phyloP scores from a whole-genome alignment of 2,888 invertebrate species.

The Tholera decimalis region DNA sequence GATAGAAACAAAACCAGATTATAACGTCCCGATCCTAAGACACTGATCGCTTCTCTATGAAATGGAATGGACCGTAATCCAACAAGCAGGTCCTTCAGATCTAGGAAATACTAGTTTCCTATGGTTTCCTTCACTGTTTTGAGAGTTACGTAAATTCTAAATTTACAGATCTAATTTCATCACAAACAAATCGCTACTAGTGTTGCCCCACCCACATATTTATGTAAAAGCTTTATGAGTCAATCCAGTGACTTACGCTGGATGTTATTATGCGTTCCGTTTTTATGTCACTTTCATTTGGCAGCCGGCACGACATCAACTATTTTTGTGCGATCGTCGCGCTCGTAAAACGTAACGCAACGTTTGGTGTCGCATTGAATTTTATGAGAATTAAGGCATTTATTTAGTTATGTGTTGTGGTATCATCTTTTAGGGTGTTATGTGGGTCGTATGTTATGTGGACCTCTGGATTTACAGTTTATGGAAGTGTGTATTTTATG shows the following conservation, averaged over 20 bases:
- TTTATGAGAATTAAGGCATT: constrained; percentile 79
- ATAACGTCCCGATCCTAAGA: too few relatives aligned
- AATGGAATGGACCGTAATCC: too few relatives aligned
- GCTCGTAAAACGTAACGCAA: constrained; percentile 85
- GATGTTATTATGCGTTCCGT: constrained; percentile 86
- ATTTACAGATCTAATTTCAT: neutral
- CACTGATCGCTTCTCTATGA: too few relatives aligned
- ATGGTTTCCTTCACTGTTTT: too few relatives aligned
- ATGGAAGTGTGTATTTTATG: constrained; percentile 9
- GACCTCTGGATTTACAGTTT: constrained; percentile 36
- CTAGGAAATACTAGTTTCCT: too few relatives aligned
- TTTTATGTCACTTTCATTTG: constrained; percentile 84
- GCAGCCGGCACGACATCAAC: constrained; percentile 84
- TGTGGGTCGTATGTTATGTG: constrained; percentile 39
- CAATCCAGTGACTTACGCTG: constrained; percentile 84
- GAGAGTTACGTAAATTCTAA: too few relatives aligned
- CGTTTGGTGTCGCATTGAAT: constrained; percentile 82
- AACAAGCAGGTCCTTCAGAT: too few relatives aligned
- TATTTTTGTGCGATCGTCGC: constrained; percentile 82
- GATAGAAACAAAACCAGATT: too few relatives aligned
- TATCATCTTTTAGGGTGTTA: constrained; percentile 54
- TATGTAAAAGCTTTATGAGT: constrained; percentile 85
- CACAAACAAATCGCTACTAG: constrained; percentile 60
- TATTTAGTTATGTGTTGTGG: constrained; percentile 56
- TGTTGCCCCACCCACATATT: constrained; percentile 70